These are phyloP conservation scores for Ifrita kowaldi DNA, from an alignment of 2,113 vertebrate species.

Conservation along the genomic window DNA sequence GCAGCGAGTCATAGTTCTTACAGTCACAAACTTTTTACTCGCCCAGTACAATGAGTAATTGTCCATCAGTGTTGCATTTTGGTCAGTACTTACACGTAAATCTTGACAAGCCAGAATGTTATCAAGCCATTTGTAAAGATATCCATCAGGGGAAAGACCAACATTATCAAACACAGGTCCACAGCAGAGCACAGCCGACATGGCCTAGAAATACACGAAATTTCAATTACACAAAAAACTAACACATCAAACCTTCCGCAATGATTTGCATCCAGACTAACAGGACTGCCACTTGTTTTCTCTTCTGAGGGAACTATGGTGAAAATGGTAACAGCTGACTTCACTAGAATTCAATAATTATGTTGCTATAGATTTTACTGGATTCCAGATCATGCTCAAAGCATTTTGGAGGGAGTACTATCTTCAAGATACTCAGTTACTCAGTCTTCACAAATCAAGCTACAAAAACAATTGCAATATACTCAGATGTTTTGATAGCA, in stretches of 20 bases:
- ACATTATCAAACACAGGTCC: slow-evolving; percentile 97
- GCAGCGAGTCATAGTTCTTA: not conserved
- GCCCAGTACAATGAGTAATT: not conserved
- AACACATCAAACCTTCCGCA: not conserved
- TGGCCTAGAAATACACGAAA: slow-evolving; percentile 77
- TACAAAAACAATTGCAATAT: not conserved
- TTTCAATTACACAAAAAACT: not conserved
- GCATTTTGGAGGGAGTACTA: not conserved
- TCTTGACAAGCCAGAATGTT: slow-evolving; percentile 98
- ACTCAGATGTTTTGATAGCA: not conserved
- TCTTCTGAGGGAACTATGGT: not conserved
- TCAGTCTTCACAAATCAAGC: not conserved
- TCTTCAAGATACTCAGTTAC: not conserved
- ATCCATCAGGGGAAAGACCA: slow-evolving; percentile 94
- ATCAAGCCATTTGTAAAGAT: slow-evolving; percentile 99
- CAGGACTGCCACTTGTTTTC: not conserved
- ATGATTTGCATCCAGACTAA: not conserved
- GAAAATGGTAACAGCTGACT: not conserved
- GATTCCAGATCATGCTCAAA: not conserved
- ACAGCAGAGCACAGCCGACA: slow-evolving; percentile 97
- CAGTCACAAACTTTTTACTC: not conserved
- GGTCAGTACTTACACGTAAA: slow-evolving; percentile 80
- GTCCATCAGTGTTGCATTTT: not conserved
- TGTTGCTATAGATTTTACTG: not conserved
- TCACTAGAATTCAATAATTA: not conserved